Evolutionary conservation across 2,113 vertebrate species (phyloP), one percentile per base, ranked within the genome.

Genomic region (Halichoeres trimaculatus): DNA sequence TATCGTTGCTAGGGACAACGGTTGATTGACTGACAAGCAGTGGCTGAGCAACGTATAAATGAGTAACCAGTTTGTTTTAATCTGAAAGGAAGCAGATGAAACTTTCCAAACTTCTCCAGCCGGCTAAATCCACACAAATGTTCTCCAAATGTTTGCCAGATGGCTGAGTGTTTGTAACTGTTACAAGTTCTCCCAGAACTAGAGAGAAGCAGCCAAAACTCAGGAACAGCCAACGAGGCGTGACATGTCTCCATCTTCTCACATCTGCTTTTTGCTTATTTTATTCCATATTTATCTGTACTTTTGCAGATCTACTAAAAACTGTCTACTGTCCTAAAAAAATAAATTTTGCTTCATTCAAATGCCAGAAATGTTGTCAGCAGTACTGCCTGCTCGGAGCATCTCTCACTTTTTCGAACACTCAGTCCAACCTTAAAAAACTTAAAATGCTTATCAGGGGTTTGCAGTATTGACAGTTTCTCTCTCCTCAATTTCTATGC

Each of bases 181-280:
- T 70, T 75, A 6, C 50, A 75, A n/a, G 19, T 60, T 70, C 8
- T 56, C 45, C 45, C 70, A 26, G 13, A 69, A 50, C 45, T 74
- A 41, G 30, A 74, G 36, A 26, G 24, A 65, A 22, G 3, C 17
- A 35, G 56, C 12, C 17, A 34, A 68, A 77, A 36, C 35, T 19
- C 48, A 64, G 34, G 34, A 7, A 40, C 22, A 24, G 22, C 62
- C 61, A 55, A 52, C 6, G 0, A 50, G 62, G 12, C 24, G 53
- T 55, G 52, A 72, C 52, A 62, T 59, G 30, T 75, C 26, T 78
- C 58, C 50, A 75, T 69, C 23, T 14, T 75, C 45, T 63, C 26
- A 48, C 64, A 79, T 78, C 50, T 81, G 66, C 47, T 79, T 65
- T 22, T 20, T 2, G 5, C 22, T 17, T 48, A 67, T 68, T 41